Conservation (phyloP, 1,140 invertebrate genomes). For the Cardiocondyla obscurior region DNA sequence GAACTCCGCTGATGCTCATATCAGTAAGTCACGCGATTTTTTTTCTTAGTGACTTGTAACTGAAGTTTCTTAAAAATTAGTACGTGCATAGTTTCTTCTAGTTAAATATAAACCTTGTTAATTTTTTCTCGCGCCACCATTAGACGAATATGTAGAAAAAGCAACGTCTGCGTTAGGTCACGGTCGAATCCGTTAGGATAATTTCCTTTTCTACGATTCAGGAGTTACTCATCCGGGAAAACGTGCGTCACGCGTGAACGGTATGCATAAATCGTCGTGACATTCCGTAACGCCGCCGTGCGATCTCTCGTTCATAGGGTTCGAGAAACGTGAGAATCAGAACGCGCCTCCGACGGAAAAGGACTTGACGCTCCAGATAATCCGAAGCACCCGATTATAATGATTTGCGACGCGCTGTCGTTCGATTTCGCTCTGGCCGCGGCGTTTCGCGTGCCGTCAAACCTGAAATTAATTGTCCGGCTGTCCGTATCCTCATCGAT, state of each 20-base stretch:
- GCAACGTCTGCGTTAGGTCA: background rate
- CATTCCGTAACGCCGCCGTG: background rate
- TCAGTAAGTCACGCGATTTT: too few species aligned
- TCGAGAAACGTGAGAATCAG: constrained; percentile 17
- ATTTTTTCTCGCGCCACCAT: background rate
- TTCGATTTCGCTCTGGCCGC: constrained; percentile 6
- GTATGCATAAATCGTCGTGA: background rate
- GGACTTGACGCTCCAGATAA: constrained; percentile 31
- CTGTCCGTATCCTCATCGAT: background rate
- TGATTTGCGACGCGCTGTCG: background rate
- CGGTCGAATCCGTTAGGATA: background rate
- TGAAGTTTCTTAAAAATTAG: too few species aligned
- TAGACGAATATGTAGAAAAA: background rate
- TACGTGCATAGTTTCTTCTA: too few species aligned
- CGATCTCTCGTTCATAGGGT: background rate
- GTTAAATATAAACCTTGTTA: too few species aligned
- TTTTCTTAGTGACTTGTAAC: too few species aligned
- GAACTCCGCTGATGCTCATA: too few species aligned
- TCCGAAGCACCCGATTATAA: background rate
- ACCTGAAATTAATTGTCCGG: background rate
- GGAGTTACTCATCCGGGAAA: background rate
- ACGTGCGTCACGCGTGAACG: background rate
- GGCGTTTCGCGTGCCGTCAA: background rate
- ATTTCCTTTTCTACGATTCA: constrained; percentile 14
- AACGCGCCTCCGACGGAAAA: constrained; percentile 8